A percentile compares a stretch with the other conserved stretches of the same genome.
These are phyloP conservation scores for Tenthredo distinguenda DNA, from an alignment of 2,888 invertebrate species.

Conservation along the genomic window DNA sequence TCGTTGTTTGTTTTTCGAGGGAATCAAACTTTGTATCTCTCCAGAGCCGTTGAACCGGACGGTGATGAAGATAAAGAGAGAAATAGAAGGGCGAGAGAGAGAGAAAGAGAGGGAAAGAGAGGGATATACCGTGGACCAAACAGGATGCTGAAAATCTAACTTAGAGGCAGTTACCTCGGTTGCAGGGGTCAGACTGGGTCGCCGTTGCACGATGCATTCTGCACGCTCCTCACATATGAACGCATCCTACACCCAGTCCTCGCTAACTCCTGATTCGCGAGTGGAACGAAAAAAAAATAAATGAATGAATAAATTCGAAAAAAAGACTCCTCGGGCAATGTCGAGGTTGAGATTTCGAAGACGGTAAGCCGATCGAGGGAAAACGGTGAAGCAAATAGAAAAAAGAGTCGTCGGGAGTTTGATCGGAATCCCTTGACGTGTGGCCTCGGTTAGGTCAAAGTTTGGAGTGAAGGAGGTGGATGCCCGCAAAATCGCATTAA, in stretches of 20 bases:
- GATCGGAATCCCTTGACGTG: slow-evolving; percentile 29
- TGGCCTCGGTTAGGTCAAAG: background rate
- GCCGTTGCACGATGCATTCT: slow-evolving; percentile 67
- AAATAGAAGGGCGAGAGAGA: background rate
- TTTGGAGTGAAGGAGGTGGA: background rate
- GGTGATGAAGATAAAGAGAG: background rate
- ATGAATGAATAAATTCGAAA: too few relatives aligned
- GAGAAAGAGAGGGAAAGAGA: background rate
- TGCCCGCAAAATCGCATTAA: slow-evolving; percentile 57
- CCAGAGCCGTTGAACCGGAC: slow-evolving; percentile 37
- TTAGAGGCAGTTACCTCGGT: slow-evolving; percentile 58
- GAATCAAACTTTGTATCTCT: background rate
- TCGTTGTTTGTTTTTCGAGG: background rate
- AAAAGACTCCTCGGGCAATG: background rate
- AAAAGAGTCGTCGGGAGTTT: background rate
- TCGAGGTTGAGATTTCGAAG: background rate
- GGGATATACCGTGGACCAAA: slow-evolving; percentile 53
- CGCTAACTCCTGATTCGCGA: slow-evolving; percentile 20
- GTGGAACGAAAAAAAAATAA: background rate
- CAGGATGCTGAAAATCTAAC: slow-evolving; percentile 66
- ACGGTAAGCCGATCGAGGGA: background rate
- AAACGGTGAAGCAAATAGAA: background rate
- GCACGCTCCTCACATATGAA: slow-evolving; percentile 67
- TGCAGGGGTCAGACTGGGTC: slow-evolving; percentile 67
- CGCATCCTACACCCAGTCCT: slow-evolving; percentile 60